Base-by-base conservation (phyloP, 1,140 invertebrate genomes). In the Limonius californicus region DNA sequence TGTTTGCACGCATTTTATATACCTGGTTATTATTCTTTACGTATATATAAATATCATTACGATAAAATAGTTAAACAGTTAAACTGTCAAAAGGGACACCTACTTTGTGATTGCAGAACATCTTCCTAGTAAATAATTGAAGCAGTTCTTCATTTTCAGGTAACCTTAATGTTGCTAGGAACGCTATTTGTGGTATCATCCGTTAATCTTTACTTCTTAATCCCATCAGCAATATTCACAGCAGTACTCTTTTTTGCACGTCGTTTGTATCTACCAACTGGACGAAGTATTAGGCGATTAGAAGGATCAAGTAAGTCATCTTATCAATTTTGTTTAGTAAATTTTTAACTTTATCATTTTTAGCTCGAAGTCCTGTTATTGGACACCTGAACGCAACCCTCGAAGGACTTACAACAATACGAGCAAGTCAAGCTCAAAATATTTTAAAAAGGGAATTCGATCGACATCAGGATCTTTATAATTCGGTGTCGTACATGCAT, bases 331-430 rank as follows among this genome's bases (percentile, higher is more conserved):
- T n/a, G n/a, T n/a, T n/a, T n/a, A n/a, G n/a, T n/a, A n/a, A n/a
- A n/a, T n/a, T n/a, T n/a, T n/a, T n/a, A n/a, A n/a, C 23, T 27
- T 9, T 27, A 27, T 27, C 9, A 27, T 30, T 32, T 77, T n/a
- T 63, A 87, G 85, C 82, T 14, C 83, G 86, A 43, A 89, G 86
- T 76, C 92, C 92, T 0, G 82, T 95, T 0, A 92, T 91, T 71
- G 89, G 89, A 0, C 90, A 94, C 63, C 81, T 94, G 27, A 89
- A 86, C 27, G 83, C 90, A 0, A 87, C 89, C 0, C 69, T 94
- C 0, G 84, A 87, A 64, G 92, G 92, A 2, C 78, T 94, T 1
- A 82, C 86, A 57, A 93, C 91, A 0, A 91, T 95, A 30, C 78
- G 91, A 54, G 89, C 90, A 2, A 84, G 85, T 16, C 80, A 83